A percentile compares a stretch with the other conserved stretches of the same genome.
phyloP scores from a whole-genome alignment of 2,113 vertebrate genomes.

The Vicugna pacos region DNA sequence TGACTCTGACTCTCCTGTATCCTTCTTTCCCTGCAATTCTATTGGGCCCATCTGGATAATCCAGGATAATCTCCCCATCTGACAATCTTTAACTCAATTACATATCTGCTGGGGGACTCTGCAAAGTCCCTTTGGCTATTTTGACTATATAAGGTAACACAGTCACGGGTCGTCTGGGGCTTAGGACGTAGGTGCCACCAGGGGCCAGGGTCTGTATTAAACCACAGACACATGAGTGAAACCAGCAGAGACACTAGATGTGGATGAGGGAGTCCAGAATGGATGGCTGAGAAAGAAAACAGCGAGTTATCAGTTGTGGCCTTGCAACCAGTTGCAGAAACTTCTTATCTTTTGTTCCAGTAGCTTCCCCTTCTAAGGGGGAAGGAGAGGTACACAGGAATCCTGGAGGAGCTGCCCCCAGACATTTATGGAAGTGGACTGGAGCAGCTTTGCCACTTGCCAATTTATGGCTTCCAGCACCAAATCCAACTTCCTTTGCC shows the following conservation, averaged over 20 bases:
- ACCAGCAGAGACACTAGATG: not conserved
- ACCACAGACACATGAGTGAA: not conserved
- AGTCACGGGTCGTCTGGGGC: not conserved
- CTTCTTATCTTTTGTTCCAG: not conserved
- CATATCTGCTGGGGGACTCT: too few relatives aligned
- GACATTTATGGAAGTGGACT: not conserved
- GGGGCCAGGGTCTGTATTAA: not conserved
- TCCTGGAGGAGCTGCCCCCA: not conserved
- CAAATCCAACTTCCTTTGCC: not conserved
- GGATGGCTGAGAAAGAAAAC: not conserved
- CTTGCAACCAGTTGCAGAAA: not conserved
- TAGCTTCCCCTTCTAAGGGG: not conserved
- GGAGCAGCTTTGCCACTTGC: not conserved
- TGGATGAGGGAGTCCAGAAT: not conserved
- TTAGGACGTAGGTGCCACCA: not conserved
- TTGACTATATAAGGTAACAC: not conserved
- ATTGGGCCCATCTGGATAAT: not conserved
- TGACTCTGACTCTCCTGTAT: not conserved
- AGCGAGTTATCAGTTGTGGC: not conserved
- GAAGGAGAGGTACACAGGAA: not conserved
- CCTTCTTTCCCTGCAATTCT: not conserved
- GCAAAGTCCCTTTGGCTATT: not conserved
- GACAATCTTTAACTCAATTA: not conserved
- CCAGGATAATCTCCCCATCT: not conserved
- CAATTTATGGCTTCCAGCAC: not conserved